These are phyloP conservation scores for Orientallactaga bullata DNA, from an alignment of 2,113 vertebrate species.

Conservation along the genomic window DNA sequence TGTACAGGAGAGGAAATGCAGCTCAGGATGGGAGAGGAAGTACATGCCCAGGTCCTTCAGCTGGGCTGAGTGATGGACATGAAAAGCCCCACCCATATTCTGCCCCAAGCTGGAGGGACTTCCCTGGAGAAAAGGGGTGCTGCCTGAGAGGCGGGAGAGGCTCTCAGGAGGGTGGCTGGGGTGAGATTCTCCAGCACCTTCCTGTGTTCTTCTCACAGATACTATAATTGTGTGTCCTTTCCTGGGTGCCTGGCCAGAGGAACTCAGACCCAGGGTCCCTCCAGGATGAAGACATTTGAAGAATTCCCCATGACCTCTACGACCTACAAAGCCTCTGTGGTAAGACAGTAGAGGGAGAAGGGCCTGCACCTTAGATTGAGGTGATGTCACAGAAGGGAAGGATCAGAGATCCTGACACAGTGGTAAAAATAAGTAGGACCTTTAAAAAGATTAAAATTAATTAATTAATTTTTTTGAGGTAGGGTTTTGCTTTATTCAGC, in stretches of 20 bases:
- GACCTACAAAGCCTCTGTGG: constrained; percentile 91
- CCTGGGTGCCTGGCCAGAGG: constrained; percentile 92
- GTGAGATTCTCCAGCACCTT: constrained; percentile 3
- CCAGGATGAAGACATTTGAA: constrained; percentile 96
- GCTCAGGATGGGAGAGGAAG: neutral
- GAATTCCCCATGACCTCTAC: constrained; percentile 94
- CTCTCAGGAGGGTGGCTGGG: neutral
- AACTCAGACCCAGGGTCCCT: constrained; percentile 89
- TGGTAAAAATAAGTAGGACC: neutral
- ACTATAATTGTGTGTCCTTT: constrained; percentile 97
- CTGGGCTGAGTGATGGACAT: no score
- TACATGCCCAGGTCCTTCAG: no score
- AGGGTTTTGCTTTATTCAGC: no score
- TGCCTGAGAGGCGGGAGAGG: neutral
- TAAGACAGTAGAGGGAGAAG: constrained; percentile 79
- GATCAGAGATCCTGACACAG: neutral
- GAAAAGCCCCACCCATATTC: neutral
- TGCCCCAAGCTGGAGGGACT: neutral
- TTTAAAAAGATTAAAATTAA: neutral
- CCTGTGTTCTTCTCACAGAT: constrained; percentile 86
- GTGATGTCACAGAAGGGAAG: neutral
- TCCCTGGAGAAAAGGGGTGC: fast-evolving
- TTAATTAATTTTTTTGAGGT: no score
- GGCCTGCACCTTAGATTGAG: neutral
- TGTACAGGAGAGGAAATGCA: neutral